phyloP scores from a whole-genome alignment of 2,113 vertebrate species.

The Neolamprologus falcicula region DNA sequence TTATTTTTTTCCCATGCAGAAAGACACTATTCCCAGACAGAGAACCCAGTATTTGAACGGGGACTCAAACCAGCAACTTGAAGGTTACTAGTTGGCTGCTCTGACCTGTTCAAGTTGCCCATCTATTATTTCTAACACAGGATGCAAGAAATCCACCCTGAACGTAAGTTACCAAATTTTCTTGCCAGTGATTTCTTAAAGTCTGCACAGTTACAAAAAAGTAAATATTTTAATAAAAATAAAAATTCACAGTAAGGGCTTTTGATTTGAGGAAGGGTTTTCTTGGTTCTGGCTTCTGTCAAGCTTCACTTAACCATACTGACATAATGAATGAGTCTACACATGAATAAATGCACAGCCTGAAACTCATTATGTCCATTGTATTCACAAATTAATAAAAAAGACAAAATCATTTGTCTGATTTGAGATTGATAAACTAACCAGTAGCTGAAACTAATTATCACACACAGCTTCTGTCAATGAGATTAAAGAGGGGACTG shows the following conservation, averaged over 20 bases:
- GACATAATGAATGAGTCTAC: background rate
- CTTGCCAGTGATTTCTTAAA: background rate
- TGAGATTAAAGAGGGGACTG: background rate
- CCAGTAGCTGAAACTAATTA: background rate
- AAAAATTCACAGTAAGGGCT: accelerated
- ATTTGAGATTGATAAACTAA: background rate
- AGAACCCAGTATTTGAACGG: background rate
- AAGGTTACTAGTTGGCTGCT: background rate
- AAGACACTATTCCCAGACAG: background rate
- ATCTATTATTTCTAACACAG: background rate
- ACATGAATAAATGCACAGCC: background rate
- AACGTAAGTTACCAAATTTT: background rate
- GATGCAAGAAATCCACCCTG: background rate
- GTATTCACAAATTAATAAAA: background rate
- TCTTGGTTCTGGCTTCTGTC: background rate
- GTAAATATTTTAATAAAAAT: background rate
- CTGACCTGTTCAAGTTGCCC: background rate
- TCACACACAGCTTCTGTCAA: background rate
- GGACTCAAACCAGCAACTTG: background rate
- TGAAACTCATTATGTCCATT: background rate
- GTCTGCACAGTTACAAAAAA: background rate
- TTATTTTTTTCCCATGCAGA: background rate
- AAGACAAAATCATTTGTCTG: background rate
- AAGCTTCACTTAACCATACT: background rate
- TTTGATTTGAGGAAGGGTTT: background rate